Percentiles rank a stretch among this genome's conserved stretches.
These are phyloP conservation scores for Oreamnos americanus DNA, from an alignment of 2,113 vertebrate genomes.

Conservation along the genomic window DNA sequence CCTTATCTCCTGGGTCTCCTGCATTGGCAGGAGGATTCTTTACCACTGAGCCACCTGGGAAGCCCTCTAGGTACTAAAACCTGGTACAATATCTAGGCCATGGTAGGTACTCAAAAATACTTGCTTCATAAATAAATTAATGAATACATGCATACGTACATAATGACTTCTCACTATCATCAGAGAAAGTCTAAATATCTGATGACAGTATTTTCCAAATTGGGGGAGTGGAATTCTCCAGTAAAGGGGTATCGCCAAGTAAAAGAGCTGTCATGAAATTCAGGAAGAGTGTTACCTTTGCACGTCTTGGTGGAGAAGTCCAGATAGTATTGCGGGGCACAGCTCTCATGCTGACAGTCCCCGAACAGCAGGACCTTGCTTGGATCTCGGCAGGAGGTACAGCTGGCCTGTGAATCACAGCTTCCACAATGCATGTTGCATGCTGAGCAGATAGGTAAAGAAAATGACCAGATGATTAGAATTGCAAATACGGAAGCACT, in stretches of 20 bases:
- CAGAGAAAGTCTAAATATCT: not conserved
- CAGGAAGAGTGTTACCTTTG: conserved; percentile 84
- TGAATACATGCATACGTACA: not conserved
- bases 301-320: conserved; percentile 87
- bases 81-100: not conserved
- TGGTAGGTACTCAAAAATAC: not conserved
- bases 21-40: not conserved
- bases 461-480: conserved; percentile 42
- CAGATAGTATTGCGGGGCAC: conserved; percentile 93
- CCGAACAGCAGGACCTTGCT: conserved; percentile 91
- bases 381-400: conserved; percentile 89
- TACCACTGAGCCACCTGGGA: not conserved
- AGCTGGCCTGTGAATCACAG: conserved; percentile 83
- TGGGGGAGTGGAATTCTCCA: not conserved
- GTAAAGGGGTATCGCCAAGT: not conserved
- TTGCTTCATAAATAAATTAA: not conserved
- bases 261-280: not conserved
- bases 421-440: conserved; percentile 87
- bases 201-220: not conserved
- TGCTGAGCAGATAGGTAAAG: conserved; percentile 76
- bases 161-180: not conserved
- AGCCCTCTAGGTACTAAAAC: not conserved
- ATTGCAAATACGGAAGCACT: not conserved
- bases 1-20: not conserved
- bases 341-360: conserved; percentile 92